Evolutionary conservation across 2,797 vertebrate genomes (phyloP), one percentile per base, ranked within the genome.

Genomic region (Characodon lateralis): DNA sequence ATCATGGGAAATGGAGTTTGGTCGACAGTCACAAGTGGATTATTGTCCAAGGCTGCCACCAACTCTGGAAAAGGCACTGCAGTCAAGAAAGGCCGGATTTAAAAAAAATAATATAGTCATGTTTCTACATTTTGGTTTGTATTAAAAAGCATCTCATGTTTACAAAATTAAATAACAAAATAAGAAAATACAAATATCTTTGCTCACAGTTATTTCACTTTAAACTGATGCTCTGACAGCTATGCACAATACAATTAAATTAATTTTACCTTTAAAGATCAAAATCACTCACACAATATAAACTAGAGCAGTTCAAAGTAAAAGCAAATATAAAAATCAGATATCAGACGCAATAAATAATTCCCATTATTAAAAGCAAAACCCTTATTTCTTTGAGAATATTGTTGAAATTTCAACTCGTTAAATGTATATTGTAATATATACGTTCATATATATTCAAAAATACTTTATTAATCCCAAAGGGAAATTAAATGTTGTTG

Each of bases 1-100:
- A 88, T 50, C 82, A 88, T 89, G 95, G 95, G 95, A 93, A 84
- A 88, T 87, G 48, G 59, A 92, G 93, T 95, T 88, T 77, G 4
- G 0, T 28, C 31, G 39, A 18, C 5, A 5, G 0, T 5, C 5
- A n/a, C 8, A 24, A 20, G 8, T 31, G 20, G 71, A 83, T 78
- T 24, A 18, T 80, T 59, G 73, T 80, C 28, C 78, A 66, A 83
- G 68, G 61, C 77, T 82, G 81, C 84, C 77, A 78, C 81, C 82
- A 82, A 20, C 16, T 43, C 39, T 66, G 18, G 10, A 24, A n/a
- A 24, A 41, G 35, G 65, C 5, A 65, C 35, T 65, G 35, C 61
- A 65, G 61, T 39, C 31, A 22, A 48, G 10, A 48, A 48, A 12
- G 46, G 9, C 46, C 46, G 10, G 46, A 48, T 46, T 31, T 14